Percentiles rank a stretch among this genome's conserved stretches.
Conservation (phyloP, 2,888 invertebrate genomes). For the Diplolepis rosae region DNA sequence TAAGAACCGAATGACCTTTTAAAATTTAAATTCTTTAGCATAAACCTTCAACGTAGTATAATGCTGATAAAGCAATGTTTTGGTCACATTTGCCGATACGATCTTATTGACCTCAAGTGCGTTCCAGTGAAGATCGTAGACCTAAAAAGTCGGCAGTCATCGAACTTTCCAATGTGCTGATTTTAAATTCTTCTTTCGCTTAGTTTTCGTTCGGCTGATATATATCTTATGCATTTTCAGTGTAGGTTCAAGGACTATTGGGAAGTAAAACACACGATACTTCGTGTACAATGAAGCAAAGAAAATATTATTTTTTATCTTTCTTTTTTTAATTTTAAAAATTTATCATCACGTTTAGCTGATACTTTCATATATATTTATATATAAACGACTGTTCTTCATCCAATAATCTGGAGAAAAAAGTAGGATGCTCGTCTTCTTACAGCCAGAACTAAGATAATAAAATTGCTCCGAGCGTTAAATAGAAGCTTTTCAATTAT, state of each 20-base stretch:
- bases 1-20: slow-evolving; percentile 4
- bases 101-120: slow-evolving; percentile 22
- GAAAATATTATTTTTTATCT: background rate
- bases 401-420: slow-evolving; percentile 16
- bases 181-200: background rate
- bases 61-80: slow-evolving; percentile 14
- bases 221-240: background rate
- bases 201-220: background rate
- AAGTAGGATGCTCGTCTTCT: background rate
- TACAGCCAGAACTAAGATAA: background rate
- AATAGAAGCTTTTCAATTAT: slow-evolving; percentile 13
- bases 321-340: background rate
- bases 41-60: slow-evolving; percentile 10
- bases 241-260: background rate
- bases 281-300: background rate
- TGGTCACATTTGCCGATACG: slow-evolving; percentile 19
- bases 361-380: background rate
- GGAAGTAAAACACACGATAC: too few species aligned
- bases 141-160: slow-evolving; percentile 8
- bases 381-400: background rate
- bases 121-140: slow-evolving; percentile 9
- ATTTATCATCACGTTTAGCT: background rate
- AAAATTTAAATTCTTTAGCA: background rate
- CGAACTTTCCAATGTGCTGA: slow-evolving; percentile 14
- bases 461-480: slow-evolving; percentile 23